Evolutionary conservation across 2,888 invertebrate genomes (phyloP).

Genomic region (Helleia helle): DNA sequence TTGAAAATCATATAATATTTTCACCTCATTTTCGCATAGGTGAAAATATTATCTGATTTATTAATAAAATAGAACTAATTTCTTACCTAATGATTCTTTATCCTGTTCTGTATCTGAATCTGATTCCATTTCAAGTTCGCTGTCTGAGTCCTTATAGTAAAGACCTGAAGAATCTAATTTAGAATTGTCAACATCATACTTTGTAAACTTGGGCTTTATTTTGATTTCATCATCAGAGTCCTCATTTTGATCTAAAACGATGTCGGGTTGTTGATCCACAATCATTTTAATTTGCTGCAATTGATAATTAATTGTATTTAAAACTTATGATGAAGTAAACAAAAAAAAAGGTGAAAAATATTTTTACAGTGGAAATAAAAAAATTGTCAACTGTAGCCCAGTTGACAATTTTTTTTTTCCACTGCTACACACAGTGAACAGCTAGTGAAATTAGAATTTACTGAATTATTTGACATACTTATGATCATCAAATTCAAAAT

Average conservation of each 20-base stretch:
- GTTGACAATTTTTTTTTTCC: too few species aligned
- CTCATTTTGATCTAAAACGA: conserved; percentile 77
- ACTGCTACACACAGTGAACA: too few species aligned
- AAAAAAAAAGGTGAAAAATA: background rate
- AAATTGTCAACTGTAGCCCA: too few species aligned
- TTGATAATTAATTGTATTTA: too few species aligned
- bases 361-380: too few species aligned
- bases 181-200: conserved; percentile 78
- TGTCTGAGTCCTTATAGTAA: conserved; percentile 79
- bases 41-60: too few species aligned
- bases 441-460: too few species aligned
- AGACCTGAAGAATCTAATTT: conserved; percentile 81
- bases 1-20: too few species aligned
- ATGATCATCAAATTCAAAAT: too few species aligned
- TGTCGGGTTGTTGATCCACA: conserved; percentile 78
- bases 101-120: conserved; percentile 70
- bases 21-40: too few species aligned
- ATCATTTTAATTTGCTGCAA: conserved; percentile 62
- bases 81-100: conserved; percentile 71
- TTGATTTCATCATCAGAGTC: conserved; percentile 75
- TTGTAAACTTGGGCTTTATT: conserved; percentile 67
- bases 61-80: background rate
- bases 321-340: background rate
- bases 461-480: too few species aligned
- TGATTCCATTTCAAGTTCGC: conserved; percentile 75